These are phyloP conservation scores for Lepisosteus oculatus DNA, from an alignment of 2,113 vertebrate species.

Conservation along the genomic window DNA sequence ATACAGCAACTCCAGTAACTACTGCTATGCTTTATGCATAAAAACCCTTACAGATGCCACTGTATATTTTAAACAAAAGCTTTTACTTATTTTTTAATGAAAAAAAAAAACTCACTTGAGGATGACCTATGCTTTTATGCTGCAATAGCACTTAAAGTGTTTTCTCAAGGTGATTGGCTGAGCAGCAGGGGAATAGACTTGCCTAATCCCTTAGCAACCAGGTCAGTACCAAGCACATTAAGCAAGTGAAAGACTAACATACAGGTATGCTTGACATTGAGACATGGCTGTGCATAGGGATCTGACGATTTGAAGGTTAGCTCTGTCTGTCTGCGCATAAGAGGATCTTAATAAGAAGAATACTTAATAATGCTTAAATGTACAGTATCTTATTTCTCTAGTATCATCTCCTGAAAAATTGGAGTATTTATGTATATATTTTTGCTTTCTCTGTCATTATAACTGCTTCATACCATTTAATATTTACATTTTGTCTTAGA, in stretches of 20 bases:
- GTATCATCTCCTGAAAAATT: background rate
- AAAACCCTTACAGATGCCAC: too few species aligned
- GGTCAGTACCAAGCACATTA: background rate
- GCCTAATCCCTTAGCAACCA: background rate
- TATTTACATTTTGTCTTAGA: too few species aligned
- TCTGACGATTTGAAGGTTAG: conserved; percentile 2
- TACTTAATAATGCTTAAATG: background rate
- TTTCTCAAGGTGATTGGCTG: background rate
- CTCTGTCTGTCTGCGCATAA: background rate
- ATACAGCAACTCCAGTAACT: too few species aligned
- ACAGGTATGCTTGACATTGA: background rate
- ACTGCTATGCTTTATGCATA: too few species aligned
- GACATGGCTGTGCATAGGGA: background rate
- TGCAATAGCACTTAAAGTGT: too few species aligned
- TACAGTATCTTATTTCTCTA: background rate
- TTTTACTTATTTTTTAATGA: too few species aligned
- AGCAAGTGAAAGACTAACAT: background rate
- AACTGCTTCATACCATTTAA: too few species aligned
- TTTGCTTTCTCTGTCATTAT: too few species aligned
- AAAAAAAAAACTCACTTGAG: too few species aligned
- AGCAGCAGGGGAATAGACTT: background rate
- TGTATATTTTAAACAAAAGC: too few species aligned
- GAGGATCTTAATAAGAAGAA: background rate
- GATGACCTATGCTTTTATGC: too few species aligned
- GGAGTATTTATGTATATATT: too few species aligned